Percentiles rank a stretch among this genome's conserved stretches.
phyloP scores from a whole-genome alignment of 1,140 invertebrate genomes.

The Nephotettix cincticeps region DNA sequence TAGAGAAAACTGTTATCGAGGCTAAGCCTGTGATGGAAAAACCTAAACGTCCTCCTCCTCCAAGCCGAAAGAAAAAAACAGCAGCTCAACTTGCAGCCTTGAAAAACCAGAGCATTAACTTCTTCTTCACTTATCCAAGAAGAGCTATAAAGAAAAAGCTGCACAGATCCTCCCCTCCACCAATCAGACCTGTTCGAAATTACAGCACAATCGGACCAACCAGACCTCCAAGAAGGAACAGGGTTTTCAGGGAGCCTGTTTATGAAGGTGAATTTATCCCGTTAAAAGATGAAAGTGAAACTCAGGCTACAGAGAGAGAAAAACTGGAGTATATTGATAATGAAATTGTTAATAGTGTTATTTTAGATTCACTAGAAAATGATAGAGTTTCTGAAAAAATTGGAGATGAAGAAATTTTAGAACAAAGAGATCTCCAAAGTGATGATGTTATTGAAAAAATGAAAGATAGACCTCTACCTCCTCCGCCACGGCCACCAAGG shows the following conservation, averaged over 20 bases:
- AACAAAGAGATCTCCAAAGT: conserved; percentile 61
- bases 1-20: conserved; percentile 56
- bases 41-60: conserved; percentile 54
- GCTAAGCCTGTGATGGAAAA: conserved; percentile 43
- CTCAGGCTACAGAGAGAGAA: conserved; percentile 7
- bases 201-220: conserved; percentile 64
- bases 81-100: conserved; percentile 36
- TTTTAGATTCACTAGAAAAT: conserved; percentile 5
- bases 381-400: background rate
- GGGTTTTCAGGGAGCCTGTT: conserved; percentile 46
- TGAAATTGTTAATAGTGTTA: conserved; percentile 8
- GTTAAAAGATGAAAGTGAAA: conserved; percentile 30
- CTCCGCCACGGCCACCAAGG: conserved; percentile 74
- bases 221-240: conserved; percentile 56
- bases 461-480: conserved; percentile 75
- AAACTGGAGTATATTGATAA: background rate
- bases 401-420: conserved; percentile 45
- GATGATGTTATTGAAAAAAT: conserved; percentile 74
- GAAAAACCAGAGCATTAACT: conserved; percentile 37
- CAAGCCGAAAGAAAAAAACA: conserved; percentile 48
- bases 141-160: conserved; percentile 36
- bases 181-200: conserved; percentile 57
- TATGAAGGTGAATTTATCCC: conserved; percentile 38
- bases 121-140: conserved; percentile 54
- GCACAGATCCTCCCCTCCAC: conserved; percentile 45